Evolutionary conservation across 1,140 invertebrate genomes (phyloP).

Genomic region (Caenorhabditis inopinata): DNA sequence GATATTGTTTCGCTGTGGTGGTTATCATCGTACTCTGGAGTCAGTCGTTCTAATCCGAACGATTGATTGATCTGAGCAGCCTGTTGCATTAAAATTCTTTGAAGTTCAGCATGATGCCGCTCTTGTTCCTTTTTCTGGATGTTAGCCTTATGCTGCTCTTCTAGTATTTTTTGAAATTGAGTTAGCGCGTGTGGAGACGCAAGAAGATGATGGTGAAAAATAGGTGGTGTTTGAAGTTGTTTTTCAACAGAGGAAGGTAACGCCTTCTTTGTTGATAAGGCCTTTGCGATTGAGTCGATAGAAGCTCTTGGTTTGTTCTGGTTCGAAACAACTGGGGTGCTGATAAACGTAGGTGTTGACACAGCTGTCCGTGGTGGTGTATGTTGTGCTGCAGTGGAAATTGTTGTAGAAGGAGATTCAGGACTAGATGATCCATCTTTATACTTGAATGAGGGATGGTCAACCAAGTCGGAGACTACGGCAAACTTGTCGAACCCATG

Average conservation of each 20-base stretch:
- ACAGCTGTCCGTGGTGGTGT: neutral
- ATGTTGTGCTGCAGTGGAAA: neutral
- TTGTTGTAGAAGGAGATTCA: neutral
- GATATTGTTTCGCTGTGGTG: slow-evolving; percentile 4
- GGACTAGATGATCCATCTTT: slow-evolving; percentile 29
- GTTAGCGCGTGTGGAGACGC: neutral
- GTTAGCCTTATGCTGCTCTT: neutral
- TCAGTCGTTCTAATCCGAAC: neutral
- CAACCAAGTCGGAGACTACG: slow-evolving; percentile 32
- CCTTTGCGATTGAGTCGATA: neutral
- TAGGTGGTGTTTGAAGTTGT: neutral
- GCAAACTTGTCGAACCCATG: slow-evolving; percentile 44
- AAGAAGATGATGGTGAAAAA: neutral
- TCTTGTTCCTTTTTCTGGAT: slow-evolving; percentile 29
- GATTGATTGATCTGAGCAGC: neutral
- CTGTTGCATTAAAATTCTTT: slow-evolving; percentile 1
- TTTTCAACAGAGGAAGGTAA: neutral
- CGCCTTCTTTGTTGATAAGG: neutral
- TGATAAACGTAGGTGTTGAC: neutral
- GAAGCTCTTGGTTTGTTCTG: slow-evolving; percentile 1
- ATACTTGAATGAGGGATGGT: slow-evolving; percentile 38
- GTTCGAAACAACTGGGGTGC: neutral
- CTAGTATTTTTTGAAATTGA: neutral
- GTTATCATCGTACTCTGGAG: slow-evolving; percentile 13
- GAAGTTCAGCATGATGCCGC: slow-evolving; percentile 16